A percentile compares a stretch with the other conserved stretches of the same genome.
These are phyloP conservation scores for Trichosurus vulpecula DNA, from an alignment of 2,797 vertebrate genomes.

Conservation along the genomic window DNA sequence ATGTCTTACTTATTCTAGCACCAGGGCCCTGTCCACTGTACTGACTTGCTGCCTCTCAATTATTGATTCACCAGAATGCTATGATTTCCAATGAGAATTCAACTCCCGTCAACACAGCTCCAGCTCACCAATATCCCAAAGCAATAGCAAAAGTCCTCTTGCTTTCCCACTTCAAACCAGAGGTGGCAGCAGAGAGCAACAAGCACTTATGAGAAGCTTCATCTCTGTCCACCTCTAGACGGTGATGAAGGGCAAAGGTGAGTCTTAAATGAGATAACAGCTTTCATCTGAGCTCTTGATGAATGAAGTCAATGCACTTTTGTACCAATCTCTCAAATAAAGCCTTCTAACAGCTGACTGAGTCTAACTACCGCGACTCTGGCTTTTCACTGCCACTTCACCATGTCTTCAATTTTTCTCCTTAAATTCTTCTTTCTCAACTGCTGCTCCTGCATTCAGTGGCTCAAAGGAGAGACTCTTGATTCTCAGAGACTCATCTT, in stretches of 20 bases:
- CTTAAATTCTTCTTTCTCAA: not conserved
- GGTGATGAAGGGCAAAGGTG: not conserved
- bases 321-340: not conserved
- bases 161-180: not conserved
- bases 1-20: not conserved
- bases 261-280: not conserved
- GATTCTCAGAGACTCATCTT: not conserved
- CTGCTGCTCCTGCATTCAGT: not conserved
- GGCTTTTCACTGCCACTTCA: not conserved
- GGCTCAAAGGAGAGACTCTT: not conserved
- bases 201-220: not conserved
- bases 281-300: not conserved
- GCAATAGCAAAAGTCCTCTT: not conserved
- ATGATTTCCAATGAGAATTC: not conserved
- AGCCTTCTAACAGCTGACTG: not conserved
- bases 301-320: not conserved
- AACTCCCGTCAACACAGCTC: not conserved
- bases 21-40: not conserved
- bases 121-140: not conserved
- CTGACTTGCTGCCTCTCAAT: not conserved
- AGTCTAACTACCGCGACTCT: not conserved
- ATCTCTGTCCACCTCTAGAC: not conserved
- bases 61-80: not conserved
- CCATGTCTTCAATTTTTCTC: not conserved
- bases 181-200: not conserved